Conservation (phyloP, 2,113 vertebrate genomes). For the Trichomycterus rosablanca region DNA sequence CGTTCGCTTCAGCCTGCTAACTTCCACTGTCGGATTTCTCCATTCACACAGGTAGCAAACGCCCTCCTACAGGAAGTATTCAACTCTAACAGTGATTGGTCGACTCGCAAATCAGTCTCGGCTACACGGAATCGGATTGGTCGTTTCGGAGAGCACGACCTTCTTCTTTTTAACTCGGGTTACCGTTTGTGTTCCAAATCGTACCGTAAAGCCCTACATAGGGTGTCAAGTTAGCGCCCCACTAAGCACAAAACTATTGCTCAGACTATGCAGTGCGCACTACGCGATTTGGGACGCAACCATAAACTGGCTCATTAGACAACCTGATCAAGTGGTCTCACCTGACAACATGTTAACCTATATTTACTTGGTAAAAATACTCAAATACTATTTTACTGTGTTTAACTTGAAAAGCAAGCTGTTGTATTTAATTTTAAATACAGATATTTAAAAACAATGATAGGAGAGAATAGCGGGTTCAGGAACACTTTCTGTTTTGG, state of each 20-base stretch:
- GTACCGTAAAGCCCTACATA: background rate
- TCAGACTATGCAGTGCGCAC: no score
- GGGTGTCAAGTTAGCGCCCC: background rate
- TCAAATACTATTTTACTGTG: no score
- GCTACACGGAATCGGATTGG: constrained; percentile 27
- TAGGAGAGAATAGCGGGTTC: no score
- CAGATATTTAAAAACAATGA: no score
- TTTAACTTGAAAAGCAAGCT: no score
- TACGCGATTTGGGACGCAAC: background rate
- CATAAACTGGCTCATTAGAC: no score
- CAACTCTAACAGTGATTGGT: constrained; percentile 29
- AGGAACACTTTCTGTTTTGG: no score
- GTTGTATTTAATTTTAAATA: background rate
- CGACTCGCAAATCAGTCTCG: constrained; percentile 13
- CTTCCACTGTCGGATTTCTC: constrained; percentile 48
- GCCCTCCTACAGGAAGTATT: constrained; percentile 49
- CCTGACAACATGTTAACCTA: no score
- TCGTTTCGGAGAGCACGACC: background rate
- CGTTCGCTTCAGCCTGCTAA: constrained; percentile 47
- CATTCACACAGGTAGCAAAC: constrained; percentile 57
- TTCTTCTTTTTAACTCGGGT: background rate
- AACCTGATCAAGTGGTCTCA: no score
- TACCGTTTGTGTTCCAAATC: background rate
- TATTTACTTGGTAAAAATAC: background rate
- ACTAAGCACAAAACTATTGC: background rate